Conservation (phyloP, 2,888 invertebrate genomes). For the Tenthredo livida region DNA sequence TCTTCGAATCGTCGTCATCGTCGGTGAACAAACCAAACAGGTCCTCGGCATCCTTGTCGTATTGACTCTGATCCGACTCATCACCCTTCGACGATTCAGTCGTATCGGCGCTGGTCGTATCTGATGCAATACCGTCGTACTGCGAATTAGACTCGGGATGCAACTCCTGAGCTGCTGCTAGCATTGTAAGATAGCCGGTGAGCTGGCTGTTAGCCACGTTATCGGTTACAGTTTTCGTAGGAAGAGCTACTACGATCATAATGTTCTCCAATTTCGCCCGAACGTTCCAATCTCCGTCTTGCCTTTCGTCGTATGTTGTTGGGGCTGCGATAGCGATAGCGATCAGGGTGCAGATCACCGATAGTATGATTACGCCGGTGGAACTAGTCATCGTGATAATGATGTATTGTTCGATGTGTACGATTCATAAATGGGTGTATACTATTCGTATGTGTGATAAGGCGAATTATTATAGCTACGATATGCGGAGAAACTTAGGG, state of each 20-base stretch:
- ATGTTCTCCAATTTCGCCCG: conserved; percentile 88
- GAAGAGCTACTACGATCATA: conserved; percentile 81
- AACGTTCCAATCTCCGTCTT: conserved; percentile 88
- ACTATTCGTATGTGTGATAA: not conserved
- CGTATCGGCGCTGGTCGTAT: not conserved
- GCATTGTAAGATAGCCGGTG: not conserved
- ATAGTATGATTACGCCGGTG: not conserved
- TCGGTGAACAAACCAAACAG: not conserved
- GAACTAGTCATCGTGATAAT: conserved; percentile 35
- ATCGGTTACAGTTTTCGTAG: not conserved
- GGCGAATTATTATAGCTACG: not conserved
- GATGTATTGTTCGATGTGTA: not conserved
- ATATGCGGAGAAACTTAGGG: not conserved
- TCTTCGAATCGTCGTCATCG: not conserved
- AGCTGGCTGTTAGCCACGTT: not conserved
- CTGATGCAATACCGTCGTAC: not conserved
- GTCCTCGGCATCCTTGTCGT: not conserved
- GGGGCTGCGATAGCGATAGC: conserved; percentile 75
- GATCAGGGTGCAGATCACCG: not conserved
- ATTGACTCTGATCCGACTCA: not conserved
- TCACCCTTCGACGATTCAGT: not conserved
- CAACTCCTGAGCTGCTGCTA: not conserved
- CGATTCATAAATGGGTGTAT: not conserved
- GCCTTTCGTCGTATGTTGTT: conserved; percentile 84
- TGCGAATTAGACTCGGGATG: not conserved